Conservation (phyloP, 2,888 invertebrate species). For the Gonocerus acuteangulatus region DNA sequence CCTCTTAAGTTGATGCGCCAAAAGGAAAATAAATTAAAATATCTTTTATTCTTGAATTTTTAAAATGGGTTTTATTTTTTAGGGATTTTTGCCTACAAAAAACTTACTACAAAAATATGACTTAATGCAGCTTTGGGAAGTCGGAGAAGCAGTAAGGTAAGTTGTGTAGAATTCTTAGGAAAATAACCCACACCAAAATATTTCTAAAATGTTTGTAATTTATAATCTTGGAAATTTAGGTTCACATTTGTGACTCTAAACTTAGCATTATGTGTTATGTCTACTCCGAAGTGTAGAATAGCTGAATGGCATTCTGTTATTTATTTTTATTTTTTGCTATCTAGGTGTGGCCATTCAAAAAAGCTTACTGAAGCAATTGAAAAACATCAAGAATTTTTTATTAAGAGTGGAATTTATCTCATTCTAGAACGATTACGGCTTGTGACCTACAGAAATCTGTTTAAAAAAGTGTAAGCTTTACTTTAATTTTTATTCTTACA, state of each 20-base stretch:
- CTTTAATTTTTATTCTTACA: neutral
- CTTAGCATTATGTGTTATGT: no score
- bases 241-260: no score
- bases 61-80: no score
- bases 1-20: no score
- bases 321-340: neutral
- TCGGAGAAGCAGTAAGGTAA: conserved; percentile 78
- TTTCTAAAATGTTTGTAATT: no score
- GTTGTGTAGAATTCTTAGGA: conserved; percentile 76
- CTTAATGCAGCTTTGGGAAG: conserved; percentile 80
- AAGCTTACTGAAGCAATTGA: conserved; percentile 77
- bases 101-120: conserved; percentile 79
- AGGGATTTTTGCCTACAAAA: conserved; percentile 86
- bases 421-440: conserved; percentile 94
- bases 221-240: no score
- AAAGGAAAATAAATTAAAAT: no score
- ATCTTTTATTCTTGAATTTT: no score
- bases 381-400: conserved; percentile 84
- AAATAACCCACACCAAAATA: no score
- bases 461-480: conserved; percentile 70
- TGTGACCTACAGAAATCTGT: conserved; percentile 90
- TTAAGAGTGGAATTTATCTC: conserved; percentile 92
- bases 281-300: no score
- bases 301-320: neutral
- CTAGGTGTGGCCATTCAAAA: conserved; percentile 41